A percentile compares a stretch with the other conserved stretches of the same genome.
Conservation (phyloP, 1,140 invertebrate species). For the Venturia canescens region DNA sequence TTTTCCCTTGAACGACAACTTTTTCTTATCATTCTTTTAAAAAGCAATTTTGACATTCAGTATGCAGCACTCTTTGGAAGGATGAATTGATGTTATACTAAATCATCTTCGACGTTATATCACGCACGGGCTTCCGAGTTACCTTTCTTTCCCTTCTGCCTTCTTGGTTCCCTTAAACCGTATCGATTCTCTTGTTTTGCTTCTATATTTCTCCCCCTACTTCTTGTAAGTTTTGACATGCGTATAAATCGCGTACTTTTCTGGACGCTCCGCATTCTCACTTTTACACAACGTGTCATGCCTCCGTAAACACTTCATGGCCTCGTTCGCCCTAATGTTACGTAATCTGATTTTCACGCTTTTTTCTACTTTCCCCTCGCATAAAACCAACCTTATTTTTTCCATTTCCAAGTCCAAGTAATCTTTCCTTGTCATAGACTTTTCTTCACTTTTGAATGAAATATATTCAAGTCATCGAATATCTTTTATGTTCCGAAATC, state of each 20-base stretch:
- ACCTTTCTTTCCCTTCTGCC: background rate
- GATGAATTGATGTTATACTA: too few species aligned
- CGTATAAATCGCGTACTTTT: conserved; percentile 24
- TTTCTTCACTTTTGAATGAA: background rate
- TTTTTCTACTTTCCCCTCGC: conserved; percentile 48
- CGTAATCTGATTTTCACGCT: conserved; percentile 44
- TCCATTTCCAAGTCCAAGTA: background rate
- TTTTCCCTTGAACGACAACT: too few species aligned
- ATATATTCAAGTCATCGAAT: too few species aligned
- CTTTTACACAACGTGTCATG: conserved; percentile 44
- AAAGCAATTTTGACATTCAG: too few species aligned
- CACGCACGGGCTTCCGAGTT: background rate
- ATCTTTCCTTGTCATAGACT: background rate
- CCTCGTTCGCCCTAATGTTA: conserved; percentile 44
- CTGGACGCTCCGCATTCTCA: conserved; percentile 37
- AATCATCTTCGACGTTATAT: background rate
- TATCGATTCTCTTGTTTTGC: conserved; percentile 42
- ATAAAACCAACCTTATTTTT: background rate
- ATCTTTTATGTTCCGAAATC: too few species aligned
- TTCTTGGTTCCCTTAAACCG: background rate
- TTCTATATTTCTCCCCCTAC: background rate
- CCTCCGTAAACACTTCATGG: conserved; percentile 42
- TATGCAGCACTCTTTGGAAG: too few species aligned
- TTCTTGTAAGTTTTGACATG: conserved; percentile 6
- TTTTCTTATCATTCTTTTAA: too few species aligned